phyloP scores from a whole-genome alignment of 2,888 invertebrate species.

The Drosophila colorata region DNA sequence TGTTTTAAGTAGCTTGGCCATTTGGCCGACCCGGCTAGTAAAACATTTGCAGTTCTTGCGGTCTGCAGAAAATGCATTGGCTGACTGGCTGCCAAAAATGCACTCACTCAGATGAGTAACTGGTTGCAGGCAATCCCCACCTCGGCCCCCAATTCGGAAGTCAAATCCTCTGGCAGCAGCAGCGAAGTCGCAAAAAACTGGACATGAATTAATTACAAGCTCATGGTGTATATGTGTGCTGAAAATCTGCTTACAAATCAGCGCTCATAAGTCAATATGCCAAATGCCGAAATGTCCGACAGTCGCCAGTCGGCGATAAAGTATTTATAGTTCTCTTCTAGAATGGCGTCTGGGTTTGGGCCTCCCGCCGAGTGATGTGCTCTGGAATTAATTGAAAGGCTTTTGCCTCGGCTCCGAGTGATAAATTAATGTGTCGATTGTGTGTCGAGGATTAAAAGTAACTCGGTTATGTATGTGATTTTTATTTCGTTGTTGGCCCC shows the following conservation, averaged over 20 bases:
- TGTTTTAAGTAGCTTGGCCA: constrained; percentile 48
- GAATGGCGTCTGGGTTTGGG: constrained; percentile 7
- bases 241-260: constrained; percentile 79
- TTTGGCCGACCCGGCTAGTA: constrained; percentile 52
- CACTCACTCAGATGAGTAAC: constrained; percentile 70
- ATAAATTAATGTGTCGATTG: constrained; percentile 80
- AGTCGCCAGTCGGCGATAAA: constrained; percentile 66
- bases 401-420: constrained; percentile 59
- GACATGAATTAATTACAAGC: constrained; percentile 76
- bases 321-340: constrained; percentile 66
- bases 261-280: constrained; percentile 78
- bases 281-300: constrained; percentile 60
- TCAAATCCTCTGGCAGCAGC: constrained; percentile 43
- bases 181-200: constrained; percentile 38
- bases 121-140: constrained; percentile 11
- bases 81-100: constrained; percentile 70
- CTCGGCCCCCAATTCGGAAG: constrained; percentile 17
- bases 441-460: constrained; percentile 78
- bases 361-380: constrained; percentile 49
- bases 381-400: constrained; percentile 79
- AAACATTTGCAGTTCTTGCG: constrained; percentile 67
- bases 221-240: constrained; percentile 40
- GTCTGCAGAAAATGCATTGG: constrained; percentile 65
- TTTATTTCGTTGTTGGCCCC: constrained; percentile 44
- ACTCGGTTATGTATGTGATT: constrained; percentile 59